phyloP scores from a whole-genome alignment of 2,113 vertebrate genomes.

The Tupaia chinensis region DNA sequence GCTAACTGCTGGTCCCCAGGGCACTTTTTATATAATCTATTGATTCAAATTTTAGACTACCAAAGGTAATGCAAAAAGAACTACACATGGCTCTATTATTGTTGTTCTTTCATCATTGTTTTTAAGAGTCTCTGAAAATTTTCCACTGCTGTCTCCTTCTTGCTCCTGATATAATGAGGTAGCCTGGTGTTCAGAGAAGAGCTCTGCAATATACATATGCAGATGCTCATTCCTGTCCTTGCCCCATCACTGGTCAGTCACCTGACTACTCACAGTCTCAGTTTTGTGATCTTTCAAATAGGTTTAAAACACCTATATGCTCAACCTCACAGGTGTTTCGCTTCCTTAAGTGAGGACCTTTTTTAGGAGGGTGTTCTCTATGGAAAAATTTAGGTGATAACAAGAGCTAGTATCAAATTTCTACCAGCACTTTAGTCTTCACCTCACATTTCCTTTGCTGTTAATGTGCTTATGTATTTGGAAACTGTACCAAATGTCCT shows the following conservation, averaged over 20 bases:
- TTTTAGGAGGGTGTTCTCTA: neutral
- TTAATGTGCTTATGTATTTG: neutral
- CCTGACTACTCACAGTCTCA: neutral
- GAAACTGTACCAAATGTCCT: neutral
- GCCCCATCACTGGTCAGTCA: neutral
- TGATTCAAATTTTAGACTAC: neutral
- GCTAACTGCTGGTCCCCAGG: too few relatives aligned
- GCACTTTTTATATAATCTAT: too few relatives aligned
- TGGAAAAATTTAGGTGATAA: neutral
- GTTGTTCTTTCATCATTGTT: neutral
- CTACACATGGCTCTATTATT: neutral
- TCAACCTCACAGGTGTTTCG: neutral
- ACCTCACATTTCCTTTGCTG: neutral
- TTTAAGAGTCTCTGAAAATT: neutral
- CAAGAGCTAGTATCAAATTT: neutral
- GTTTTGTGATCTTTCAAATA: neutral
- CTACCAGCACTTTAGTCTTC: neutral
- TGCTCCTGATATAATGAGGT: neutral
- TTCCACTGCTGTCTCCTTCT: neutral
- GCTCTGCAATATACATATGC: accelerated
- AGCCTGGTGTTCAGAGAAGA: neutral
- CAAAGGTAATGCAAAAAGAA: neutral
- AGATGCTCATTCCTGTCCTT: neutral
- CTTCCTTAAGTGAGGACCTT: neutral
- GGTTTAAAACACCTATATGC: neutral